Evolutionary conservation across 35 echinoderm and acorn worm genomes (phyloP).

Genomic region (Amphiura filiformis): DNA sequence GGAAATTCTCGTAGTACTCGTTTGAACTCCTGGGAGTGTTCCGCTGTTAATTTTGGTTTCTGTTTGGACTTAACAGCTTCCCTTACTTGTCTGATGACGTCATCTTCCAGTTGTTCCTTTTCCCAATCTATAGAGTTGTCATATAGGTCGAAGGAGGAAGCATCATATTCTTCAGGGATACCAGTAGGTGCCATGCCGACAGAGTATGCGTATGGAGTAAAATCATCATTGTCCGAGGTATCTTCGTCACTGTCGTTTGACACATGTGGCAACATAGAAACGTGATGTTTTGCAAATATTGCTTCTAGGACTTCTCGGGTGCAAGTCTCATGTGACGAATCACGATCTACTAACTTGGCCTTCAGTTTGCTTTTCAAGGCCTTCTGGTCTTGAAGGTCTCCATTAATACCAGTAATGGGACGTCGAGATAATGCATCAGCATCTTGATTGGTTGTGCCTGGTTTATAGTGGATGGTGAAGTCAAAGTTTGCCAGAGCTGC

Average conservation of each 20-base stretch:
- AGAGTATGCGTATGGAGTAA: neutral
- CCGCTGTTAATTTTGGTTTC: neutral
- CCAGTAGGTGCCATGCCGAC: neutral
- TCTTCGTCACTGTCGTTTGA: neutral
- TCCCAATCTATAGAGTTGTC: neutral
- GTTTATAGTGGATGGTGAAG: conserved; percentile 27
- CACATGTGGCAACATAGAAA: neutral
- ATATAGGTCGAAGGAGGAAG: neutral
- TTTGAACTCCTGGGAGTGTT: neutral
- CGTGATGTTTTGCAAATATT: neutral
- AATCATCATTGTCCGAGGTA: no score
- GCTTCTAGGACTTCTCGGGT: neutral
- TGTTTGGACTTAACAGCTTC: neutral
- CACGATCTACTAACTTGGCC: neutral
- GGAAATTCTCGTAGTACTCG: conserved; percentile 6
- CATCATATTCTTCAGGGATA: neutral
- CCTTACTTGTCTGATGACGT: neutral
- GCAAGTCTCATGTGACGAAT: neutral
- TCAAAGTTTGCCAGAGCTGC: conserved; percentile 37
- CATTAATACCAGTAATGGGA: neutral
- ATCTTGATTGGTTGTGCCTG: conserved; percentile 24
- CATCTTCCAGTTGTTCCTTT: neutral
- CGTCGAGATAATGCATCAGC: conserved; percentile 31
- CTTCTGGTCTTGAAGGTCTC: neutral
- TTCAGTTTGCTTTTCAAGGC: neutral